These are phyloP conservation scores for Rafetus swinhoei DNA, from an alignment of 2,113 vertebrate genomes.

Conservation along the genomic window DNA sequence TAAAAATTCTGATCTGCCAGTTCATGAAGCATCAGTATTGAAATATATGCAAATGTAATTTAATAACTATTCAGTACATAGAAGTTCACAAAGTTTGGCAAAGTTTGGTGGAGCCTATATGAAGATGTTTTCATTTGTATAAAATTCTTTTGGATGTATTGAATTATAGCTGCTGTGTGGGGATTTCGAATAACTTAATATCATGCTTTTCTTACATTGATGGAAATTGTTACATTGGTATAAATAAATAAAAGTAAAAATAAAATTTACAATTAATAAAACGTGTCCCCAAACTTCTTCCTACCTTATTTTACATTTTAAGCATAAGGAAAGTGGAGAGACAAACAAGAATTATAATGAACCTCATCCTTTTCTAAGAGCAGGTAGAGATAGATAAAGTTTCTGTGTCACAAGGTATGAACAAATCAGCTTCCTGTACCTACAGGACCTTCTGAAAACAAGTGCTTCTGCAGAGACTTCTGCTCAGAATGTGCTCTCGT, in stretches of 20 bases:
- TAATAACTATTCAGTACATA: slow-evolving; percentile 47
- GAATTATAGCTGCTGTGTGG: not conserved
- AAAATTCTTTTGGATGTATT: slow-evolving; percentile 9
- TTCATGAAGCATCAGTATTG: slow-evolving; percentile 13
- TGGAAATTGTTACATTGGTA: not conserved
- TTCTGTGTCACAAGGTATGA: not conserved
- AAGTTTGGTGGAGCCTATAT: not conserved
- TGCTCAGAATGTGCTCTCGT: too few species aligned
- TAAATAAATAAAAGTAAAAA: not conserved
- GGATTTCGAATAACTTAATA: not conserved
- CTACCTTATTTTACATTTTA: not conserved
- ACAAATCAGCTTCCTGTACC: not conserved
- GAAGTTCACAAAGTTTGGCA: slow-evolving; percentile 36
- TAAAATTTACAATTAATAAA: not conserved
- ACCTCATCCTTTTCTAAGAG: not conserved
- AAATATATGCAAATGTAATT: slow-evolving; percentile 65
- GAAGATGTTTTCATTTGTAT: slow-evolving; percentile 9
- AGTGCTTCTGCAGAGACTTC: too few species aligned
- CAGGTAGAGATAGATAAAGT: not conserved
- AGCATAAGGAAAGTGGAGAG: not conserved
- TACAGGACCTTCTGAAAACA: not conserved
- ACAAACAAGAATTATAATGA: not conserved
- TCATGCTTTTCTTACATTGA: not conserved
- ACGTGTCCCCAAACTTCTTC: not conserved
- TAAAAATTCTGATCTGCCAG: slow-evolving; percentile 50